Evolutionary conservation across 1,140 invertebrate species (phyloP).

Genomic region (Drosophila carrolli): DNA sequence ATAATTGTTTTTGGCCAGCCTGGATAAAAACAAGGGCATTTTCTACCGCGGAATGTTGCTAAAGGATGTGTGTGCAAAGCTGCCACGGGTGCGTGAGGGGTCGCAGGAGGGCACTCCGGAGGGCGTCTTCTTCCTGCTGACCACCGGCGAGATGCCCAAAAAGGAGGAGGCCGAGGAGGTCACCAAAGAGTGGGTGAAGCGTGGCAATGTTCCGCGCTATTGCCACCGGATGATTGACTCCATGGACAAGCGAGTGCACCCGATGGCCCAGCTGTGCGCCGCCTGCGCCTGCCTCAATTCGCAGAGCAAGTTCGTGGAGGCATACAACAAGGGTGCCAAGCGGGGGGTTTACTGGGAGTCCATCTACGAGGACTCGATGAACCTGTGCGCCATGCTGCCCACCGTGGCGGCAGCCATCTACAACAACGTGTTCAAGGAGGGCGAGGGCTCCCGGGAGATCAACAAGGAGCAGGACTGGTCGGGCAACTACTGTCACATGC

Average conservation of each 20-base stretch:
- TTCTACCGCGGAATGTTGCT: conserved; percentile 96
- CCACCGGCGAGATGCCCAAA: conserved; percentile 95
- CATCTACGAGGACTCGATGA: conserved; percentile 96
- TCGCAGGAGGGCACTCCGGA: conserved; percentile 95
- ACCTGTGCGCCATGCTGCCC: conserved; percentile 96
- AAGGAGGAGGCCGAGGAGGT: conserved; percentile 91
- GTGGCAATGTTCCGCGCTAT: conserved; percentile 91
- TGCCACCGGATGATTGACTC: conserved; percentile 97
- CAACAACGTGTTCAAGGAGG: conserved; percentile 92
- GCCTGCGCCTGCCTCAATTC: conserved; percentile 95
- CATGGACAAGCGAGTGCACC: conserved; percentile 95
- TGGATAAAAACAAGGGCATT: conserved; percentile 97
- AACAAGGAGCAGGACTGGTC: conserved; percentile 94
- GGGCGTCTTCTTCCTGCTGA: conserved; percentile 96
- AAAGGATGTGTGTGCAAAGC: conserved; percentile 94
- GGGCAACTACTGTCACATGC: conserved; percentile 94
- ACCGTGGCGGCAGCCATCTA: conserved; percentile 97
- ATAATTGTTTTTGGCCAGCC: background rate
- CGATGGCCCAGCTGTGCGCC: conserved; percentile 97
- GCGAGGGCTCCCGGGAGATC: conserved; percentile 92
- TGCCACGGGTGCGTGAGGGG: conserved; percentile 95
- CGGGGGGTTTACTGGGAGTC: conserved; percentile 87
- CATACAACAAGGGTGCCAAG: conserved; percentile 88
- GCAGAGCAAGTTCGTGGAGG: conserved; percentile 96
- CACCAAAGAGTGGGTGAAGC: conserved; percentile 94